These are phyloP conservation scores for Austrolebias charrua DNA, from an alignment of 2,797 vertebrate genomes.

Conservation along the genomic window DNA sequence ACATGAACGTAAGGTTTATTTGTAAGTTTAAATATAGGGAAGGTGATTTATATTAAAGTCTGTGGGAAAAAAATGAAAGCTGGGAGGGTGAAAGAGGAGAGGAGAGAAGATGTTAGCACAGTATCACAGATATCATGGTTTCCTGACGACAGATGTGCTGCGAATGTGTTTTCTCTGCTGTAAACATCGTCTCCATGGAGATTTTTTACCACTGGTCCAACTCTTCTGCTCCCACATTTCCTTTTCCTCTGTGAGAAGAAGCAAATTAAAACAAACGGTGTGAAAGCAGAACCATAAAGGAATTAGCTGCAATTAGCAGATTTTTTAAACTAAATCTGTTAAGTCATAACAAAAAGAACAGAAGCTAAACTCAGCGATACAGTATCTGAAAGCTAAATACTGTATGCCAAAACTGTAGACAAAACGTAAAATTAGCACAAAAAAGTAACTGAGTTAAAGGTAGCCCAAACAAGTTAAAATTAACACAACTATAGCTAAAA, in stretches of 20 bases:
- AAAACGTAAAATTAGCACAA: too few species aligned
- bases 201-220: conserved; percentile 1
- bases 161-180: conserved; percentile 17
- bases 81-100: conserved; percentile 56
- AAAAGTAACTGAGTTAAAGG: too few species aligned
- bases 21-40: conserved; percentile 70
- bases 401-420: too few species aligned
- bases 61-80: conserved; percentile 38
- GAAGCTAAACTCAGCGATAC: too few species aligned
- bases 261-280: neutral
- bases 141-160: neutral
- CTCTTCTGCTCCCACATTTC: conserved; percentile 17
- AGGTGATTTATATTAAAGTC: conserved; percentile 57
- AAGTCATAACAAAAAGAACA: too few species aligned
- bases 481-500: too few species aligned
- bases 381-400: too few species aligned
- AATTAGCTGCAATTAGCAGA: too few species aligned
- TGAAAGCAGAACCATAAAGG: too few species aligned
- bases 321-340: too few species aligned
- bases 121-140: conserved; percentile 50
- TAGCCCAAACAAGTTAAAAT: too few species aligned
- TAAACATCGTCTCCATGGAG: conserved; percentile 44
- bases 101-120: conserved; percentile 44
- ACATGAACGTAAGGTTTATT: conserved; percentile 58
- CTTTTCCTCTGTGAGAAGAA: neutral